Conservation (phyloP, 2,797 vertebrate genomes). For the Antrozous pallidus region DNA sequence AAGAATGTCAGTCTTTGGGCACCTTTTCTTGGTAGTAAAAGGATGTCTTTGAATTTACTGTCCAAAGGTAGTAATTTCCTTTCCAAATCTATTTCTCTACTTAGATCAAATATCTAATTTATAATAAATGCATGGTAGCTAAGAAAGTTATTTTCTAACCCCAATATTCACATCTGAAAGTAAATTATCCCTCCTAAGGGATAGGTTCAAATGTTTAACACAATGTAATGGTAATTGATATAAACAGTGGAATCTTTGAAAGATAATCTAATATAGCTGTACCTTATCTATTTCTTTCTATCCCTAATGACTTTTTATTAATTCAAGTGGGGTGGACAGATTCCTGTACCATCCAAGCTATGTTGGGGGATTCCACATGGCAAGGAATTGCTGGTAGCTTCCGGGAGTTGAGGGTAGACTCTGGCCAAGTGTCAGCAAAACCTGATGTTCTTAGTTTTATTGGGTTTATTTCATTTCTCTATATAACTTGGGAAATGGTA, state of each 20-base stretch:
- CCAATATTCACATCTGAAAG: neutral
- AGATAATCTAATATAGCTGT: neutral
- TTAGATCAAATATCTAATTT: neutral
- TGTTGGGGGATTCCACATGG: neutral
- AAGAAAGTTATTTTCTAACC: neutral
- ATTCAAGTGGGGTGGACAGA: neutral
- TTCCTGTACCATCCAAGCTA: neutral
- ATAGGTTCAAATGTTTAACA: neutral
- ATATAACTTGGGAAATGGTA: neutral
- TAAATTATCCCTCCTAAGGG: neutral
- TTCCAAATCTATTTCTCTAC: neutral
- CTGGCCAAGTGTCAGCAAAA: neutral
- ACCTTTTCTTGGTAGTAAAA: conserved; percentile 47
- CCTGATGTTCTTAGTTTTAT: neutral
- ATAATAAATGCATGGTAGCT: neutral
- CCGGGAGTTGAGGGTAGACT: neutral
- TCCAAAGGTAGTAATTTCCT: neutral
- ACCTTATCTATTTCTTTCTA: neutral
- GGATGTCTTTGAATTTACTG: neutral
- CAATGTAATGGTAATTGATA: neutral
- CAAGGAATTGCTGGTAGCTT: neutral
- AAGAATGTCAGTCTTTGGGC: neutral
- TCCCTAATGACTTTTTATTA: neutral
- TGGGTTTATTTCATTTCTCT: neutral
- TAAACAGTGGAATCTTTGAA: neutral